Conservation (phyloP, 2,888 invertebrate species). For the Athripsodes cinereus region DNA sequence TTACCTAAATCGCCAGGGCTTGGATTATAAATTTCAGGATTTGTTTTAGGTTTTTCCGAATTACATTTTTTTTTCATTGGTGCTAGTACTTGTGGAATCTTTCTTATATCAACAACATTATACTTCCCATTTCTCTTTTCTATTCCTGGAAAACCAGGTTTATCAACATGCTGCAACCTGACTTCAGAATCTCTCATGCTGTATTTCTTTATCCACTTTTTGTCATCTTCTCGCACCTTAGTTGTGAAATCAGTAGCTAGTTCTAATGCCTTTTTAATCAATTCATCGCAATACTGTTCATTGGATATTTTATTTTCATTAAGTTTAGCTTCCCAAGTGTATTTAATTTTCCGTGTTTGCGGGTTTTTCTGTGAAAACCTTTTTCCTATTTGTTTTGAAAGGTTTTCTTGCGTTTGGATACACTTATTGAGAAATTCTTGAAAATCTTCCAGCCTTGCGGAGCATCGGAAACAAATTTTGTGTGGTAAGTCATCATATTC, state of each 20-base stretch:
- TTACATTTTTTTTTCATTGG: background rate
- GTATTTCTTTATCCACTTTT: background rate
- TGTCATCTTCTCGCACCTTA: background rate
- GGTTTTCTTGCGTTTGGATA: constrained; percentile 41
- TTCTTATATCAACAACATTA: background rate
- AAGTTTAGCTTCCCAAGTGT: constrained; percentile 42
- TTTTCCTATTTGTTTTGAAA: constrained; percentile 32
- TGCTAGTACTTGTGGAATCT: background rate
- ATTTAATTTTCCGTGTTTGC: constrained; percentile 32
- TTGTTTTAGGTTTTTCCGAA: constrained; percentile 3
- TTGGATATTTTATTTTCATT: constrained; percentile 44
- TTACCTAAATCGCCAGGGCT: background rate
- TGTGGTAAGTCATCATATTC: constrained; percentile 49
- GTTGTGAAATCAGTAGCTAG: constrained; percentile 3
- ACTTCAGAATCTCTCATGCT: background rate
- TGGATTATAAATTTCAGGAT: background rate
- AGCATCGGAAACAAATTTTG: constrained; percentile 48
- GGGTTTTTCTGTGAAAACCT: constrained; percentile 7
- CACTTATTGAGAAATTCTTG: constrained; percentile 47
- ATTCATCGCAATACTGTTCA: constrained; percentile 45
- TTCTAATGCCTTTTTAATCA: constrained; percentile 46
- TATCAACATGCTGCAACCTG: constrained; percentile 1
- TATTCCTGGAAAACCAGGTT: constrained; percentile 11
- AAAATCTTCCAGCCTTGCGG: constrained; percentile 47
- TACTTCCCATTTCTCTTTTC: constrained; percentile 8